Evolutionary conservation across 2,888 invertebrate genomes (phyloP).

Genomic region (Noctua janthe): DNA sequence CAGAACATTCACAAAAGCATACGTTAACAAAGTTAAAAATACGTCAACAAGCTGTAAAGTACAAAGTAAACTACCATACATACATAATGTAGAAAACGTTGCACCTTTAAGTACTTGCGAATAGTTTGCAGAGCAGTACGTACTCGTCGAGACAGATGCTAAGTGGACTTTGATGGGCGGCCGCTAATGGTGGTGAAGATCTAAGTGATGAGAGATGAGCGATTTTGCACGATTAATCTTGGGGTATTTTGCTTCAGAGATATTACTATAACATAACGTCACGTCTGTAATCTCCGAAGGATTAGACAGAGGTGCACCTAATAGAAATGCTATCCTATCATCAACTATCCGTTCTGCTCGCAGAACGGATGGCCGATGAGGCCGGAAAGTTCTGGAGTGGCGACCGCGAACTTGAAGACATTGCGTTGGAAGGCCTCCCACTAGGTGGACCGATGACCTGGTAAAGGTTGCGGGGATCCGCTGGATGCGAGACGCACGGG

Average conservation of each 20-base stretch:
- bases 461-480: too few relatives aligned
- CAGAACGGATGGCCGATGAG: too few relatives aligned
- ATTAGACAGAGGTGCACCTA: too few relatives aligned
- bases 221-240: background rate
- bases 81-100: conserved; percentile 35
- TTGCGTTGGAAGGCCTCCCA: too few relatives aligned
- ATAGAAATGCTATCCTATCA: too few relatives aligned
- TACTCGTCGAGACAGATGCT: conserved; percentile 71
- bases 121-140: conserved; percentile 75
- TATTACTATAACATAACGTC: background rate
- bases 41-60: conserved; percentile 3
- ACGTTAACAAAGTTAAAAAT: conserved; percentile 8
- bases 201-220: conserved; percentile 2
- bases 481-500: too few relatives aligned
- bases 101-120: conserved; percentile 62
- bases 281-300: too few relatives aligned
- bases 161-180: conserved; percentile 73
- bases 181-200: conserved; percentile 63
- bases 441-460: too few relatives aligned
- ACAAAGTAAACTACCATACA: conserved; percentile 17
- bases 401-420: too few relatives aligned
- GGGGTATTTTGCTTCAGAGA: background rate
- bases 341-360: too few relatives aligned
- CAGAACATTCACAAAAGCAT: background rate
- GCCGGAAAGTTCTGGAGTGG: too few relatives aligned